Conservation (phyloP, 2,888 invertebrate genomes). For the Temnothorax ravouxi region DNA sequence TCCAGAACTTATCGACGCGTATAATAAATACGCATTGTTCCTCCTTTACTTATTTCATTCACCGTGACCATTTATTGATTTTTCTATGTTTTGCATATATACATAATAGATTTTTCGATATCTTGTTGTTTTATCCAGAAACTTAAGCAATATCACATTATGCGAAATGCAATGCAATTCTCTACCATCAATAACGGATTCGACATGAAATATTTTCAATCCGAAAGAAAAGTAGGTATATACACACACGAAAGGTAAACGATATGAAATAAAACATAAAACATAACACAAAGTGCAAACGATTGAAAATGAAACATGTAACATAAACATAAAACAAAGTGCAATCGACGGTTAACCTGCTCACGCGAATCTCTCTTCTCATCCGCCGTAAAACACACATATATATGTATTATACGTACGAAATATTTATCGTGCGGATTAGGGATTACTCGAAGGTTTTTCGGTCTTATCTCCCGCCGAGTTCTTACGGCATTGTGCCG, state of each 20-base stretch:
- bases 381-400: slow-evolving; percentile 4
- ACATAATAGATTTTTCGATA: background rate
- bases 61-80: background rate
- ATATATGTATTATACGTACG: slow-evolving; percentile 6
- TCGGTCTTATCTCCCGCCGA: slow-evolving; percentile 45
- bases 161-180: background rate
- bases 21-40: slow-evolving; percentile 26
- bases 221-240: background rate
- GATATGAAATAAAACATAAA: background rate
- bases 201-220: background rate
- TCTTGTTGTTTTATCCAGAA: background rate
- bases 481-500: slow-evolving; percentile 52
- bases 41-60: slow-evolving; percentile 20
- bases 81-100: background rate
- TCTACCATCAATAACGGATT: background rate
- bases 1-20: slow-evolving; percentile 20
- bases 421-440: slow-evolving; percentile 52
- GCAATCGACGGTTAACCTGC: slow-evolving; percentile 15
- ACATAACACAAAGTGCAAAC: slow-evolving; percentile 8
- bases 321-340: slow-evolving; percentile 9
- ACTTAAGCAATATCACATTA: background rate
- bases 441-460: slow-evolving; percentile 40
- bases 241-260: background rate
- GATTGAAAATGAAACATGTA: background rate
- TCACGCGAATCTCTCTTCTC: slow-evolving; percentile 34